Base-by-base conservation (phyloP, 2,888 invertebrate genomes). In the Tortricodes alternella region DNA sequence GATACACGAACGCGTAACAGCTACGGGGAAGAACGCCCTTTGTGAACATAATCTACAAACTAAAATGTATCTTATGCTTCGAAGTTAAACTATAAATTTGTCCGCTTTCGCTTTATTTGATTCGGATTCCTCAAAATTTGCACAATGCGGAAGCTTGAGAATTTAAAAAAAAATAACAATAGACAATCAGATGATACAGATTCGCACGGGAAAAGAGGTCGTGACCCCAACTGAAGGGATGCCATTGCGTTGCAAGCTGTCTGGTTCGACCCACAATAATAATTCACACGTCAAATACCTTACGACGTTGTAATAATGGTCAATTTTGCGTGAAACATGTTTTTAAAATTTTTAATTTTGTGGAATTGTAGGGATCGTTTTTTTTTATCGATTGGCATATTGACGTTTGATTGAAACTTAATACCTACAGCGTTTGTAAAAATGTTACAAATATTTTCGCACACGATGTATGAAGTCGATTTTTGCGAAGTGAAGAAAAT, bases 121-220 rank as follows among this genome's bases (percentile, higher is more conserved):
- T 24, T 11, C 8, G 3, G 8, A 43, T 5, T 65, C 68, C 73
- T 71, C 67, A 61, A 56, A 58, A 57, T 52, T 58, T 53, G 52
- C 58, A 58, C 58, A 44, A 53, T 65, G 62, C 74, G 76, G 76
- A 75, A 77, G 78, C 71, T 70, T 77, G 72, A 69, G 73, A 77
- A 74, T 65, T 59, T 57, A 63, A 72, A 75, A 76, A 79, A 79
- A 77, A 71, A 73, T 59, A 73, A 83, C 83, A 83, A 83, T 83
- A 77, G 77, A 78, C 77, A 76, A 76, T 76, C 77, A 78, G 80
- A 82, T 83, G 83, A 80, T 83, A 76, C 78, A 83, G 71, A 82
- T 84, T 83, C 83, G 83, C 83, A 82, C 73, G 84, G 84, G 82
- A 81, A 78, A 48, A 62, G 67, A 76, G 83, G 80, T 83, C 83